Conservation (phyloP, 1,140 invertebrate species). For the Homalodisca vitripennis region DNA sequence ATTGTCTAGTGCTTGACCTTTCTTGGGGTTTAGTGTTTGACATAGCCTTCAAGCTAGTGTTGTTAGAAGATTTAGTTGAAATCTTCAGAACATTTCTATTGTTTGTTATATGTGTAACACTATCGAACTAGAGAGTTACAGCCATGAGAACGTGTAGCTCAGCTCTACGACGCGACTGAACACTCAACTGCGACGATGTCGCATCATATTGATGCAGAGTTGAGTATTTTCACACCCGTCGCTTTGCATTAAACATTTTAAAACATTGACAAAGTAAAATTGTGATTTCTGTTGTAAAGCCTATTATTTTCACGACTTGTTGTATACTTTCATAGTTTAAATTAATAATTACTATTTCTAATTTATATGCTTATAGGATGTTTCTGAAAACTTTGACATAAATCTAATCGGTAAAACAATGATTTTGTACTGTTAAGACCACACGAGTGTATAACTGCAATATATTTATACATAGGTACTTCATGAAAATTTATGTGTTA, state of each 20-base stretch:
- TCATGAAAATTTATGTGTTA: constrained; percentile 11
- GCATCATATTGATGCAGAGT: constrained; percentile 28
- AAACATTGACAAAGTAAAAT: background rate
- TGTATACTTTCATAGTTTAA: constrained; percentile 14
- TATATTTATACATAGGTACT: constrained; percentile 19
- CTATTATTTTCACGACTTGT: constrained; percentile 1
- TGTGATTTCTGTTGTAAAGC: constrained; percentile 3
- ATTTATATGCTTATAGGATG: constrained; percentile 16
- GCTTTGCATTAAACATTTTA: background rate
- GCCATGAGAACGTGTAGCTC: too few relatives aligned
- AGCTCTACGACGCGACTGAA: too few relatives aligned
- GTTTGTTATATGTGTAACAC: constrained; percentile 25
- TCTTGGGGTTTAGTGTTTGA: background rate
- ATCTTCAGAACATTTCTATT: constrained; percentile 21
- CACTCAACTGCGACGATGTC: background rate
- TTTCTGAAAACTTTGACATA: constrained; percentile 24
- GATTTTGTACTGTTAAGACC: constrained; percentile 9
- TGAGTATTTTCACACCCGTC: background rate
- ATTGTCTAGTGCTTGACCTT: constrained; percentile 11
- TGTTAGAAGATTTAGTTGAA: background rate
- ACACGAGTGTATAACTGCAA: constrained; percentile 20
- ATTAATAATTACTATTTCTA: background rate
- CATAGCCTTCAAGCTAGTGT: constrained; percentile 15
- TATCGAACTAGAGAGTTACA: background rate
- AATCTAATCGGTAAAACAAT: constrained; percentile 1